phyloP scores from a whole-genome alignment of 2,113 vertebrate genomes.

The Lepidothrix coronata region DNA sequence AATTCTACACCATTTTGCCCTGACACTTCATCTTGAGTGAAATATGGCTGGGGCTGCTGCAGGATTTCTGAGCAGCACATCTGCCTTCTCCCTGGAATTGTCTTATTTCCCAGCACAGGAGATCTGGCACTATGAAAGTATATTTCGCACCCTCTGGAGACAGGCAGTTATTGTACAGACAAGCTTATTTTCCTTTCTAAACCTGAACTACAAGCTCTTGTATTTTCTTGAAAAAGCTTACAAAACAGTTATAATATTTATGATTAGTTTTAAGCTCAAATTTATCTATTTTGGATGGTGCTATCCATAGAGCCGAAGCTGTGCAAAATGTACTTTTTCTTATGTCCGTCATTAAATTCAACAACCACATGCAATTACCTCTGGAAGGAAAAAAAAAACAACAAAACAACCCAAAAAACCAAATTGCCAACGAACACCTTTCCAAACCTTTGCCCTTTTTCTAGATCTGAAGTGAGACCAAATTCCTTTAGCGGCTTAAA shows the following conservation, averaged over 20 bases:
- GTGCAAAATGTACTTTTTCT: neutral
- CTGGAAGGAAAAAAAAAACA: neutral
- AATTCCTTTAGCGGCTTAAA: neutral
- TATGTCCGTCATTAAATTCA: neutral
- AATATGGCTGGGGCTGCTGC: conserved; percentile 42
- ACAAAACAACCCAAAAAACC: neutral
- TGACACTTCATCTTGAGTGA: conserved; percentile 18
- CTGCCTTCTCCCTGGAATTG: conserved; percentile 32
- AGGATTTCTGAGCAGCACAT: conserved; percentile 32
- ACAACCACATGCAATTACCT: neutral
- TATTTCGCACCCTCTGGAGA: conserved; percentile 18
- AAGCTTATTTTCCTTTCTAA: conserved; percentile 52
- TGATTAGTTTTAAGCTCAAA: neutral
- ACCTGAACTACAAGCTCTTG: neutral
- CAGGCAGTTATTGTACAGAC: conserved; percentile 45
- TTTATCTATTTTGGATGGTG: neutral
- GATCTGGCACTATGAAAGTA: conserved; percentile 1
- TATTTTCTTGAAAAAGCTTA: neutral
- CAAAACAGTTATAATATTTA: neutral
- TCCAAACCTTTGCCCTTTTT: neutral
- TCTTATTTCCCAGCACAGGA: conserved; percentile 24
- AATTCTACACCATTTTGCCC: neutral
- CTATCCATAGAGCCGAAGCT: neutral
- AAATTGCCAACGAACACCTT: neutral
- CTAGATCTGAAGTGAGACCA: neutral